Percentiles rank a stretch among this genome's conserved stretches.
Evolutionary conservation across 2,888 invertebrate genomes (phyloP).

Genomic region (Pimpla rufipes): DNA sequence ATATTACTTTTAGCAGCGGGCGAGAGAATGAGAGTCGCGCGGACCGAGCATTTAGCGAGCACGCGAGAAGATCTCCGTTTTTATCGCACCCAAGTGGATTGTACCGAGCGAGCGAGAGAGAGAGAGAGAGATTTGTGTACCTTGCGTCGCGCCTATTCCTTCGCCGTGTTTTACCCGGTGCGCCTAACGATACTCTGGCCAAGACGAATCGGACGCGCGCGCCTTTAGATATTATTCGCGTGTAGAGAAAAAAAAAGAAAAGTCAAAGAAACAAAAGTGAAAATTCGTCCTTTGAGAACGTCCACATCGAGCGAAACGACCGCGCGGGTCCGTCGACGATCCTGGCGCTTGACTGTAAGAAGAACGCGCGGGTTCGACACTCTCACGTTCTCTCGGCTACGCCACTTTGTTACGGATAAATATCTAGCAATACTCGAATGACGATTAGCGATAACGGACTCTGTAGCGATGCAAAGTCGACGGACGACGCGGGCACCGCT

Average conservation of each 20-base stretch:
- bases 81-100: constrained; percentile 59
- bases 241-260: constrained; percentile 17
- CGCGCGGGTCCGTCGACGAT: background rate
- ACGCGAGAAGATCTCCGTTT: constrained; percentile 62
- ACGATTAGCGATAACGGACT: constrained; percentile 61
- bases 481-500: too few species aligned
- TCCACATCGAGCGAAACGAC: constrained; percentile 23
- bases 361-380: constrained; percentile 4
- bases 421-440: constrained; percentile 72
- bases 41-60: constrained; percentile 23
- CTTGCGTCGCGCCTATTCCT: constrained; percentile 68
- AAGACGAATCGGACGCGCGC: constrained; percentile 40
- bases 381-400: constrained; percentile 36
- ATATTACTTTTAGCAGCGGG: constrained; percentile 77
- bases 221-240: constrained; percentile 58
- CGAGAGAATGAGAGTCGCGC: constrained; percentile 45
- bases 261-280: constrained; percentile 28
- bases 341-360: background rate
- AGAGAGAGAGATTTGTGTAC: constrained; percentile 34
- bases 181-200: constrained; percentile 35
- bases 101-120: constrained; percentile 53
- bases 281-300: constrained; percentile 64
- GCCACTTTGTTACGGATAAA: constrained; percentile 19
- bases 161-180: background rate
- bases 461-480: constrained; percentile 38